Evolutionary conservation across 2,888 invertebrate species (phyloP), one percentile per base, ranked within the genome.

Genomic region (Tinea pellionella): DNA sequence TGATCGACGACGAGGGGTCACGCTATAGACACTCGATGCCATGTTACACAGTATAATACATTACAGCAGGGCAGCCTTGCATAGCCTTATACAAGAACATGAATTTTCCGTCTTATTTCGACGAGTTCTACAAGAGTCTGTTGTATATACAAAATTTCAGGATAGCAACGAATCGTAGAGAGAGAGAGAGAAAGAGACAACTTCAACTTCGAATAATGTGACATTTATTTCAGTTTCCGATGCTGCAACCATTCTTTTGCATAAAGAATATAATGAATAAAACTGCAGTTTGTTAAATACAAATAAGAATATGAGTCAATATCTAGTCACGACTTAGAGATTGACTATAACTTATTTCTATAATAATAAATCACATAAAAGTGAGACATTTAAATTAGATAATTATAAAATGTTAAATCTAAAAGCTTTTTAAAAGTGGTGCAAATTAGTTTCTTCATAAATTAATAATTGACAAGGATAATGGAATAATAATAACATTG

Each of bases 1-100:
- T 60, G 60, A 51, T 51, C 51, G 32, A 57, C 19, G 30, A 15
- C 16, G 32, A n/a, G 57, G 57, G 57, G 57, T 57, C 57, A 57
- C 57, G 57, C 57, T 11, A 13, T 13, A 6, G 57, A 15, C 32
- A 32, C 32, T 1, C 32, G 16, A 24, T 19, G 47, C 47, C 47
- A 8, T 55, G 55, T 19, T 1, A 19, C 55, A 55, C 15, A 47
- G 47, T 47, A 16, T 47, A 47, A 1, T 6, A 9, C 9, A 47
- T 2, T 16, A 47, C 47, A 15, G 47, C 6, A 24, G 24, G 24
- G 6, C 24, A 24, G 24, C 6, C 6, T 24, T 6, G 24, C 6
- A 24, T 24, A 24, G 24, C 6, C 24, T 24, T n/a, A n/a, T n/a
- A n/a, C n/a, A n/a, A n/a, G n/a, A n/a, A n/a, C n/a, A n/a, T n/a